Evolutionary conservation across 2,797 vertebrate genomes (phyloP).

Genomic region (Acanthurus lineatus): DNA sequence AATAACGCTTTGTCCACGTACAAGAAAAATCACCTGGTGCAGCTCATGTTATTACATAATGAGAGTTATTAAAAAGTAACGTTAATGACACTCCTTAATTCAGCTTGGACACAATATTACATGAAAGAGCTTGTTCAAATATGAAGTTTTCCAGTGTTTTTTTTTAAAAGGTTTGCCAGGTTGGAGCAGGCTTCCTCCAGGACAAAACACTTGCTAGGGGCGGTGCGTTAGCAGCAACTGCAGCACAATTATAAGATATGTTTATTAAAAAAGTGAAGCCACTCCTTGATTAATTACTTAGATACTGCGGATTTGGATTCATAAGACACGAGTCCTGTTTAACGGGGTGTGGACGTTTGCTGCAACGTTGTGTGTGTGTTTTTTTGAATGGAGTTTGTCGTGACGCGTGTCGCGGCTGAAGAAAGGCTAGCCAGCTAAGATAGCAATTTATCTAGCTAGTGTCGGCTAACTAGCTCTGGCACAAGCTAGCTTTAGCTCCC

Average conservation of each 20-base stretch:
- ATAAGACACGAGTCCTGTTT: not conserved
- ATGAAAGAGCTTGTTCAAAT: too few relatives aligned
- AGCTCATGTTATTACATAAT: not conserved
- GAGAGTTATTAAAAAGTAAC: not conserved
- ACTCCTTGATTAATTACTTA: not conserved
- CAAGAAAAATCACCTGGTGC: not conserved
- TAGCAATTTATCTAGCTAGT: conserved; percentile 41
- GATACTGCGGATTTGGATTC: fast-evolving
- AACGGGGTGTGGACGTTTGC: conserved; percentile 15
- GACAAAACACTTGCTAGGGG: conserved; percentile 1
- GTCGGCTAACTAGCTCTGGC: conserved; percentile 27
- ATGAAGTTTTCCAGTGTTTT: not conserved
- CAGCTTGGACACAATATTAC: fast-evolving
- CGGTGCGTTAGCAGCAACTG: not conserved
- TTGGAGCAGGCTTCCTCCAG: not conserved
- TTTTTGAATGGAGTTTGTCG: conserved; percentile 36
- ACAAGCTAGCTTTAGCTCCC: conserved; percentile 30
- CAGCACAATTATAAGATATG: not conserved
- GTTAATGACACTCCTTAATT: not conserved
- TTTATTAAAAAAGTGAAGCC: not conserved
- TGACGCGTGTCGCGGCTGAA: conserved; percentile 57
- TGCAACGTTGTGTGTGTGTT: not conserved
- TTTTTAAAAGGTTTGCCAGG: too few relatives aligned
- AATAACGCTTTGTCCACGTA: too few relatives aligned
- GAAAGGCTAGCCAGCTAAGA: conserved; percentile 59